These are phyloP conservation scores for Drosophila nigritarsus DNA, from an alignment of 2,888 invertebrate species.

Conservation along the genomic window DNA sequence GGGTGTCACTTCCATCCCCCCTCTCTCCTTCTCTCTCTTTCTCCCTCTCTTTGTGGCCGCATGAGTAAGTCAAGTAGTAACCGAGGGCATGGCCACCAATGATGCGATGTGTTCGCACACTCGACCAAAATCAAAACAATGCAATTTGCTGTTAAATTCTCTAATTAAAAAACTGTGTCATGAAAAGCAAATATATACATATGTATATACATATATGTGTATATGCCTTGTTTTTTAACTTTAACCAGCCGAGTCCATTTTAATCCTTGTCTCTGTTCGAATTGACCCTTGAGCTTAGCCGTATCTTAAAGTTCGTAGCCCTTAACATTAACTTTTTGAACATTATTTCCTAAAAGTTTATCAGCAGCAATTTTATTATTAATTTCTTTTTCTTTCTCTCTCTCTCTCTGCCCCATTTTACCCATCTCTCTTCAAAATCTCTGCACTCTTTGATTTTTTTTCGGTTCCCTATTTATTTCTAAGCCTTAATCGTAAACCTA, in stretches of 20 bases:
- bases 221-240: neutral
- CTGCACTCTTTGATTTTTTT: neutral
- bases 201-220: neutral
- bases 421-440: neutral
- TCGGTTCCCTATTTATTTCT: neutral
- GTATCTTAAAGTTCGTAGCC: neutral
- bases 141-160: slow-evolving; percentile 60
- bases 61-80: slow-evolving; percentile 51
- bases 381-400: neutral
- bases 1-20: slow-evolving; percentile 31
- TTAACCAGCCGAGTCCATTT: neutral
- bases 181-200: slow-evolving; percentile 13
- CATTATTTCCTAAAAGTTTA: neutral
- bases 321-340: neutral
- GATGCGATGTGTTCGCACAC: slow-evolving; percentile 16
- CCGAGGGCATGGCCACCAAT: slow-evolving; percentile 44
- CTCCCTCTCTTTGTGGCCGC: neutral
- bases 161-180: slow-evolving; percentile 63
- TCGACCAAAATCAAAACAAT: slow-evolving; percentile 42
- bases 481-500: neutral
- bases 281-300: neutral
- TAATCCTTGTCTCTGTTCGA: neutral
- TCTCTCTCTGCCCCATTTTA: neutral
- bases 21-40: neutral
- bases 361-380: neutral